phyloP scores from a whole-genome alignment of 2,888 invertebrate genomes.

The Agonopterix alstromeriana region DNA sequence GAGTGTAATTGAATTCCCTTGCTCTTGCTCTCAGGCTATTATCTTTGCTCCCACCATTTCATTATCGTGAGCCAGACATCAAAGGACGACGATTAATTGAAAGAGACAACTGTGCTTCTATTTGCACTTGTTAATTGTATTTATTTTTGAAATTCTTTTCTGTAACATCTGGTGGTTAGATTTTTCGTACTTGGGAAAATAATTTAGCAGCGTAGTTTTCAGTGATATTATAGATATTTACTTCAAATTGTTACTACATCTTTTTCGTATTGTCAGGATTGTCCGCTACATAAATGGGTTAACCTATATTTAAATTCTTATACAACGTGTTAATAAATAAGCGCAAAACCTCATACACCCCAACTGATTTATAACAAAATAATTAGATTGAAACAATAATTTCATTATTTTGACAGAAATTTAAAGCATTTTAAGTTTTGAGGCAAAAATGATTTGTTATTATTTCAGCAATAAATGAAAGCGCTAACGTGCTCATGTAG shows the following conservation, averaged over 20 bases:
- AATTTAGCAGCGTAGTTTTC: background rate
- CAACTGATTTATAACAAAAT: no score
- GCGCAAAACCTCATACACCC: no score
- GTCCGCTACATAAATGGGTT: no score
- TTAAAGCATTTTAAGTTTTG: no score
- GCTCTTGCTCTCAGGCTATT: background rate
- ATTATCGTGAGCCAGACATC: background rate
- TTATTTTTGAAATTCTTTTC: background rate
- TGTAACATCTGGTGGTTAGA: background rate
- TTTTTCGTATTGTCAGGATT: background rate
- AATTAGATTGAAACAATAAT: no score
- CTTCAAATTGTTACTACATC: background rate
- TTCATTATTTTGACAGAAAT: no score
- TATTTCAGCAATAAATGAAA: no score
- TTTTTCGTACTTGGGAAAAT: background rate
- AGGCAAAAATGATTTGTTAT: no score
- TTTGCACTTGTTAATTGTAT: background rate
- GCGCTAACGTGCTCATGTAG: no score
- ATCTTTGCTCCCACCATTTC: background rate
- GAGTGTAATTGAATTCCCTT: constrained; percentile 1
- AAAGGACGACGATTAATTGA: constrained; percentile 2
- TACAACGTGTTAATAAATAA: no score
- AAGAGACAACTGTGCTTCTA: constrained; percentile 1
- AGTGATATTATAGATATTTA: background rate
- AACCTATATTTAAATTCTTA: no score